A percentile compares a stretch with the other conserved stretches of the same genome.
Evolutionary conservation across 2,113 vertebrate species (phyloP).

Genomic region (Callipepla californica): DNA sequence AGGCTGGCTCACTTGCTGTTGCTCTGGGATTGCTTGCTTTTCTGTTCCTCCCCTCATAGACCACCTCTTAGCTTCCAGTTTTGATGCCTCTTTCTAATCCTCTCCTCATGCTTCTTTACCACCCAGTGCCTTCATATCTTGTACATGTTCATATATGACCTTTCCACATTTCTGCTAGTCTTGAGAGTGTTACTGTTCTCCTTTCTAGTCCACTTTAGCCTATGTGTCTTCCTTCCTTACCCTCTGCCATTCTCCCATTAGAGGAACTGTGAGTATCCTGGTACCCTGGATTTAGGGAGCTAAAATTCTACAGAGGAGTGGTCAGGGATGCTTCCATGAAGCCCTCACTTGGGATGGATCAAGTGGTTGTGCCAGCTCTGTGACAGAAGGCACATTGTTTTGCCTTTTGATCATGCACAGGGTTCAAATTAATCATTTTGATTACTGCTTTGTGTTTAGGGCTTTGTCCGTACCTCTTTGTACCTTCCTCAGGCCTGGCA

Average conservation of each 20-base stretch:
- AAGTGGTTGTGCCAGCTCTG: neutral
- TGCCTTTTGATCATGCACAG: neutral
- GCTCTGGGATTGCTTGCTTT: rapidly evolving
- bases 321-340: neutral
- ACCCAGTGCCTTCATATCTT: neutral
- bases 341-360: neutral
- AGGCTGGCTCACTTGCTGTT: neutral
- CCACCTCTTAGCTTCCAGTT: rapidly evolving
- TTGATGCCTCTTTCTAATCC: neutral
- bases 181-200: rapidly evolving
- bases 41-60: neutral
- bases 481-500: neutral
- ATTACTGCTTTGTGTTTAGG: neutral
- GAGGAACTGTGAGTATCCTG: neutral
- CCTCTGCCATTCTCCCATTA: neutral
- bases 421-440: neutral
- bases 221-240: neutral
- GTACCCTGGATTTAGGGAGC: rapidly evolving
- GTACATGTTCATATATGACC: rapidly evolving
- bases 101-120: neutral
- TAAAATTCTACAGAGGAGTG: rapidly evolving
- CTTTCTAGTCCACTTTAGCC: neutral
- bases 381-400: neutral
- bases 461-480: neutral
- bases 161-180: neutral